phyloP scores from a whole-genome alignment of 2,797 vertebrate genomes.

The Chaunax sp. region DNA sequence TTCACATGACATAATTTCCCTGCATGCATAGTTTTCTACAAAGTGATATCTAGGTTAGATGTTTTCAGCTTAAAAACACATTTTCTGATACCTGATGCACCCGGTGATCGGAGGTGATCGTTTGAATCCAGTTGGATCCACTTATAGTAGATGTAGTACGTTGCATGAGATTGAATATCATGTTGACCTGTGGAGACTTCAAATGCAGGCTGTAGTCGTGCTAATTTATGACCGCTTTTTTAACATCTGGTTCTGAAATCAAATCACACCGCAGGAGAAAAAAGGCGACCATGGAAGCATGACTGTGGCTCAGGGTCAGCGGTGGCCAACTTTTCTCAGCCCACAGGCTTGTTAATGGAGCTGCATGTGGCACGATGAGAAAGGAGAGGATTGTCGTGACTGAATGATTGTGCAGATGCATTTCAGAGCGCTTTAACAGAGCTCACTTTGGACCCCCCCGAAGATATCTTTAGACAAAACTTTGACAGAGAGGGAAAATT shows the following conservation, averaged over 20 bases:
- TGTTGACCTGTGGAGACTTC: neutral
- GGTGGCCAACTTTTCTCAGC: conserved; percentile 51
- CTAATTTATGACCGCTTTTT: conserved; percentile 38
- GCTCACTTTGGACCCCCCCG: too few relatives aligned
- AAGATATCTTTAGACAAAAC: too few relatives aligned
- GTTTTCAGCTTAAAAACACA: neutral
- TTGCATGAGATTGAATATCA: neutral
- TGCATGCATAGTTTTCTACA: neutral
- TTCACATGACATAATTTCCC: too few relatives aligned
- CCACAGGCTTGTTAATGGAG: conserved; percentile 53
- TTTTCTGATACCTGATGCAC: neutral
- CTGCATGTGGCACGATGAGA: conserved; percentile 52
- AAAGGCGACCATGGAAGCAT: conserved; percentile 52
- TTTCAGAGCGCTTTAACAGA: too few relatives aligned
- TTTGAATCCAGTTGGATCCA: neutral
- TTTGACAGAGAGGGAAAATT: conserved; percentile 9
- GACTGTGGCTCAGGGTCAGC: conserved; percentile 57
- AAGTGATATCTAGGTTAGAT: neutral
- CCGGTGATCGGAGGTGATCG: neutral
- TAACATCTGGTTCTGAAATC: conserved; percentile 52
- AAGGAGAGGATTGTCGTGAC: conserved; percentile 41
- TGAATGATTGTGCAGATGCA: conserved; percentile 52
- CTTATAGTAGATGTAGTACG: neutral
- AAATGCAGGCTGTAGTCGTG: too few relatives aligned
- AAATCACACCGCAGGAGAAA: conserved; percentile 30